Evolutionary conservation across 2,888 invertebrate species (phyloP).

Genomic region (Dione juno): DNA sequence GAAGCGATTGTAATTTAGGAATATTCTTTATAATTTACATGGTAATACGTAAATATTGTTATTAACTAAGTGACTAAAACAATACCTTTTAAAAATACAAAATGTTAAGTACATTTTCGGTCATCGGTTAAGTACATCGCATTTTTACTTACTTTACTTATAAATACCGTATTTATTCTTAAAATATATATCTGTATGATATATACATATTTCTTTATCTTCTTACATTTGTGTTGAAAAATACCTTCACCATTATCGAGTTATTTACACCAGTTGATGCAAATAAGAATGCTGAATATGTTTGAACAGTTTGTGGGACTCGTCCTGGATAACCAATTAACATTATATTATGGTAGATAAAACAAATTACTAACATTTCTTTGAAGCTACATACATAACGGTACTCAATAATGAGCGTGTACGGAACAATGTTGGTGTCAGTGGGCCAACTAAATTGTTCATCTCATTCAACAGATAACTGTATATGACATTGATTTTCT

Average conservation of each 20-base stretch:
- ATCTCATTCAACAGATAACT: conserved; percentile 63
- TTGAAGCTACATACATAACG: conserved; percentile 56
- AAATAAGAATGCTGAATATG: conserved; percentile 25
- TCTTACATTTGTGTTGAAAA: not conserved
- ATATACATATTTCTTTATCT: too few relatives aligned
- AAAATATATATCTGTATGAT: not conserved
- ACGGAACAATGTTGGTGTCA: conserved; percentile 71
- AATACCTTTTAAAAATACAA: too few relatives aligned
- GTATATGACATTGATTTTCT: conserved; percentile 60
- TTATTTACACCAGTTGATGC: conserved; percentile 33
- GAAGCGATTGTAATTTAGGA: not conserved
- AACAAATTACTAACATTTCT: conserved; percentile 39
- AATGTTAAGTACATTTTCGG: too few relatives aligned
- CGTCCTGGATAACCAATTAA: conserved; percentile 28
- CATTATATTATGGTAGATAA: conserved; percentile 26
- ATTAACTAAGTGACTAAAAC: too few relatives aligned
- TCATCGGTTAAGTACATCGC: too few relatives aligned
- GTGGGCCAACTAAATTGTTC: conserved; percentile 69
- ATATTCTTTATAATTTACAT: not conserved
- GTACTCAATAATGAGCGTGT: conserved; percentile 61
- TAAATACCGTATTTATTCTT: not conserved
- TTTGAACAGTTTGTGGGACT: conserved; percentile 33
- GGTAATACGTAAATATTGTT: too few relatives aligned
- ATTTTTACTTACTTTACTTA: too few relatives aligned
- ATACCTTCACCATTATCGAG: conserved; percentile 32